phyloP scores from a whole-genome alignment of 2,113 vertebrate genomes.

The Tetraodon nigroviridis region DNA sequence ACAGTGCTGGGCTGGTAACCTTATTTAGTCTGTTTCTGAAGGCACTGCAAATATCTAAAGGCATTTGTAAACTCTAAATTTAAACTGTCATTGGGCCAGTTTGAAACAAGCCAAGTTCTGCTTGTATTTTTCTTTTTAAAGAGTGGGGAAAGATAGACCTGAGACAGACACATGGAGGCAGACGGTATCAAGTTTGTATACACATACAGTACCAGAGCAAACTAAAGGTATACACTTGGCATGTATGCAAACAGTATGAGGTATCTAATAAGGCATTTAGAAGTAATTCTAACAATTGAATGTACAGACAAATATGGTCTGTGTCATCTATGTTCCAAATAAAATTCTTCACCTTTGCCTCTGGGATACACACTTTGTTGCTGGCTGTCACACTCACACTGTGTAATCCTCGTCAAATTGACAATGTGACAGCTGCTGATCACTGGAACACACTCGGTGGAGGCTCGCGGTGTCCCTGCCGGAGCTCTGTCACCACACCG shows the following conservation, averaged over 20 bases:
- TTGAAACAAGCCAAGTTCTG: slow-evolving; percentile 24
- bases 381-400: slow-evolving; percentile 5
- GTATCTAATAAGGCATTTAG: too few relatives aligned
- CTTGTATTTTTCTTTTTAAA: slow-evolving; percentile 28
- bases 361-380: neutral
- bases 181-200: too few relatives aligned
- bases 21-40: slow-evolving; percentile 14
- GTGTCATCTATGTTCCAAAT: too few relatives aligned
- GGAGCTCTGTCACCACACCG: slow-evolving; percentile 21
- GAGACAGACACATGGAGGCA: too few relatives aligned
- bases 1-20: neutral
- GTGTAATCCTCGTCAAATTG: slow-evolving; percentile 34
- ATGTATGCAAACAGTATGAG: too few relatives aligned
- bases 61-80: slow-evolving; percentile 42
- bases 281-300: too few relatives aligned
- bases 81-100: slow-evolving; percentile 33
- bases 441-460: slow-evolving; percentile 4
- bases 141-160: too few relatives aligned
- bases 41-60: slow-evolving; percentile 14
- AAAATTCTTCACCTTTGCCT: too few relatives aligned
- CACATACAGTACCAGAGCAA: too few relatives aligned
- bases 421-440: slow-evolving; percentile 45
- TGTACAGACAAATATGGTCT: too few relatives aligned
- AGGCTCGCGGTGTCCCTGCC: slow-evolving; percentile 4
- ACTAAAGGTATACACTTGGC: too few relatives aligned